These are phyloP conservation scores for Leptinotarsa lineolata DNA, from an alignment of 1,140 invertebrate species.

Conservation along the genomic window DNA sequence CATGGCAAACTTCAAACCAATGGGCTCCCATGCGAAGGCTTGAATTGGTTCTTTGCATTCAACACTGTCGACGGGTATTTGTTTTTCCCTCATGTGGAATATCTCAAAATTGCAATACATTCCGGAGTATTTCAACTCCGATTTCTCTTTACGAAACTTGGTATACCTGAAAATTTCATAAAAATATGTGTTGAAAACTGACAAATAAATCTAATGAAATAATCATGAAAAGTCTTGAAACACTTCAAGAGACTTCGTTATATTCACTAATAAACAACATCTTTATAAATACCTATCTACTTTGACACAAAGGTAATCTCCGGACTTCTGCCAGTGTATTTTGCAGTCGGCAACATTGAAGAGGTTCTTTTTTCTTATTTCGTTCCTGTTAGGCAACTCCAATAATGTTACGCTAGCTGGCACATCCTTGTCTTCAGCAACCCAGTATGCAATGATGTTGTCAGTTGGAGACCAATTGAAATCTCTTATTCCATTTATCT, in stretches of 20 bases:
- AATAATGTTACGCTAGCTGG: slow-evolving; percentile 83
- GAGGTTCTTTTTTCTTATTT: slow-evolving; percentile 94
- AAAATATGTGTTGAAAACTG: no score
- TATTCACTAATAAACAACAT: background rate
- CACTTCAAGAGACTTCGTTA: no score
- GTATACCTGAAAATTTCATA: slow-evolving; percentile 69
- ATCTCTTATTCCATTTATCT: slow-evolving; percentile 88
- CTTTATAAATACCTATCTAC: slow-evolving; percentile 74
- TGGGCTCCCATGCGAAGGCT: slow-evolving; percentile 98
- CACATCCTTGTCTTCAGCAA: slow-evolving; percentile 94
- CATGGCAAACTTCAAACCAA: slow-evolving; percentile 93
- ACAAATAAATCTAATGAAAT: no score
- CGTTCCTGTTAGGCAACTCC: slow-evolving; percentile 84
- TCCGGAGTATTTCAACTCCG: slow-evolving; percentile 90
- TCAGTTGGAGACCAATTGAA: slow-evolving; percentile 98
- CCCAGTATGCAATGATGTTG: slow-evolving; percentile 96
- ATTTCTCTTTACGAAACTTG: slow-evolving; percentile 91
- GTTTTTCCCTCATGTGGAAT: slow-evolving; percentile 97
- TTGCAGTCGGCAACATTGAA: slow-evolving; percentile 98
- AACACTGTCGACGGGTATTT: slow-evolving; percentile 96
- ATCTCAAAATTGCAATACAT: slow-evolving; percentile 99
- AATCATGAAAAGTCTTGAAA: no score
- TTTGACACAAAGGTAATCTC: slow-evolving; percentile 97
- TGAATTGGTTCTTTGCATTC: slow-evolving; percentile 93
- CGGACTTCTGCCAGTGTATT: slow-evolving; percentile 98